Base-by-base conservation (phyloP, 2,888 invertebrate species). In the Dolomedes plantarius region DNA sequence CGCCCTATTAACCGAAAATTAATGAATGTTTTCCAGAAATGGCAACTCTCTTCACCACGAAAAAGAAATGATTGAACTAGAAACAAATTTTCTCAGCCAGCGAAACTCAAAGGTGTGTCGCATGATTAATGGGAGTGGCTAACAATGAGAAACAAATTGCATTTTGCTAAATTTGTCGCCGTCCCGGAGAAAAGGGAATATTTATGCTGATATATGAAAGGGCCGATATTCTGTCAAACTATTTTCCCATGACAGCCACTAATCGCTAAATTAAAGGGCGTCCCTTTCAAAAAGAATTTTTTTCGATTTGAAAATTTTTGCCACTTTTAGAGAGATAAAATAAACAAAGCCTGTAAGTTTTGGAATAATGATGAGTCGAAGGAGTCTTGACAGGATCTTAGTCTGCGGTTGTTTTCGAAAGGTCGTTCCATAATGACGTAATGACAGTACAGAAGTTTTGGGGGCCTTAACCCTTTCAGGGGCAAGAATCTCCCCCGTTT, bases 111-210 rank as follows among this genome's bases (percentile, higher is more conserved):
- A 83, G 77, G 76, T 83, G 77, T 65, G 76, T 72, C 83, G 46
- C 69, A 71, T 83, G 83, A 83, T 77, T 77, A 83, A 83, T 83
- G 83, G 41, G 32, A 27, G 72, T 28, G 65, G 69, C 69, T 83
- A 72, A 72, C 77, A 83, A 83, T 83, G 72, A 36, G 77, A 72
- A 71, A 83, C 83, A 77, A 77, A 83, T 83, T 83, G 76, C 83
- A 72, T 77, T 77, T 77, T 82, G 71, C 72, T 77, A 72, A 83
- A 77, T 77, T 72, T 83, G 46, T 77, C 67, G 32, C 75, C 41
- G 13, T 46, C 39, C 41, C 36, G 62, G 23, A 76, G 50, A 46
- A 64, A 39, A 67, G 83, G 67, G 75, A 71, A 82, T 83, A 56
- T 83, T 76, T 27, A 67, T 65, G 72, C 28, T 31, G 28, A 72